Evolutionary conservation across 2,888 invertebrate species (phyloP).

Genomic region (Aricia artaxerxes): DNA sequence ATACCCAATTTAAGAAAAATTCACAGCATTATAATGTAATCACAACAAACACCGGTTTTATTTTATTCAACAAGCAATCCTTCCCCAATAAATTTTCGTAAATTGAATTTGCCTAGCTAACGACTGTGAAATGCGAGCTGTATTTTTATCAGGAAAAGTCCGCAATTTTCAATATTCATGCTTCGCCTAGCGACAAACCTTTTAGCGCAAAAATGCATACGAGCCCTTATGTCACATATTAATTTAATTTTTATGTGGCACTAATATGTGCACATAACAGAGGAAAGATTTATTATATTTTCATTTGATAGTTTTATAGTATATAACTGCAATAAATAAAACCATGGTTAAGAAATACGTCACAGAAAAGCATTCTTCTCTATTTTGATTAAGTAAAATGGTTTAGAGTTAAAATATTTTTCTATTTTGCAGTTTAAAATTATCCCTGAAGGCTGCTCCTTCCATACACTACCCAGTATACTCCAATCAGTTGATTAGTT

Average conservation of each 20-base stretch:
- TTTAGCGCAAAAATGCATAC: conserved; percentile 10
- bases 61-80: background rate
- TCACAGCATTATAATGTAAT: background rate
- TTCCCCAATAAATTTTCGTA: background rate
- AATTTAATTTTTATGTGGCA: conserved; percentile 3
- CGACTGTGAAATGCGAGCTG: conserved; percentile 14
- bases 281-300: background rate
- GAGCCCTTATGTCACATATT: background rate
- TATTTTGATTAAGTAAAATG: no score
- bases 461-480: no score
- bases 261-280: background rate
- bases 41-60: background rate
- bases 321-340: background rate
- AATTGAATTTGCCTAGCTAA: conserved; percentile 12
- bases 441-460: background rate
- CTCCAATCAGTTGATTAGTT: no score
- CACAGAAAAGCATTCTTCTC: background rate
- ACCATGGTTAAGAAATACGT: background rate
- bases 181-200: conserved; percentile 6
- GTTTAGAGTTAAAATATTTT: background rate
- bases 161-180: conserved; percentile 17
- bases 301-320: background rate
- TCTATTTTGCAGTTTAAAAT: background rate
- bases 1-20: background rate
- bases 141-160: conserved; percentile 19